Evolutionary conservation across 2,888 invertebrate species (phyloP).

Genomic region (Tridacna crocea): DNA sequence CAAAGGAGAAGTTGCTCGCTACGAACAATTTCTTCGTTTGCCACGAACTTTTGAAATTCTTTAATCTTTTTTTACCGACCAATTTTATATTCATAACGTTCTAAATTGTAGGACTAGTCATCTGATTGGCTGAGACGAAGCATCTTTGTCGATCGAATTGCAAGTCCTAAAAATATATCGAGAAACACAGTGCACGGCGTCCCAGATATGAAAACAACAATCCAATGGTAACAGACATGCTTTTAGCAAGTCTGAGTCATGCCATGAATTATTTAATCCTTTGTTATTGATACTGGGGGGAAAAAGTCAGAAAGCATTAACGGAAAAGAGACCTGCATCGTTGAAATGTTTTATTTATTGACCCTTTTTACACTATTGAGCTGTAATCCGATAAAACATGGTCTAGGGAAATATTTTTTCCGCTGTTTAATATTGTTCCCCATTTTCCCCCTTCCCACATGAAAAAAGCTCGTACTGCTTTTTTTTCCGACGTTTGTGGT

Average conservation of each 20-base stretch:
- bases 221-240: constrained; percentile 23
- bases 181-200: too few species aligned
- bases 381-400: background rate
- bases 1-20: background rate
- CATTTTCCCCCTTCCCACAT: too few species aligned
- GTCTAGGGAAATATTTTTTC: too few species aligned
- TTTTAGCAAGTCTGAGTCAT: constrained; percentile 25
- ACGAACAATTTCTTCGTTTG: background rate
- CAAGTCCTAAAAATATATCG: too few species aligned
- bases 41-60: background rate
- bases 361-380: background rate
- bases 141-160: too few species aligned
- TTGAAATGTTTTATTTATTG: constrained; percentile 24
- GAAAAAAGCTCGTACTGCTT: too few species aligned
- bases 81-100: background rate
- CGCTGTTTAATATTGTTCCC: too few species aligned
- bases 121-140: background rate
- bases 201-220: background rate
- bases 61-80: background rate
- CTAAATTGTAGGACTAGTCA: background rate
- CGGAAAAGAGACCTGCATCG: constrained; percentile 5
- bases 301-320: constrained; percentile 24
- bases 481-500: too few species aligned
- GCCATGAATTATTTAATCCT: constrained; percentile 24
- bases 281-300: constrained; percentile 1